Base-by-base conservation (phyloP, 2,888 invertebrate genomes). In the Erebia epiphron region DNA sequence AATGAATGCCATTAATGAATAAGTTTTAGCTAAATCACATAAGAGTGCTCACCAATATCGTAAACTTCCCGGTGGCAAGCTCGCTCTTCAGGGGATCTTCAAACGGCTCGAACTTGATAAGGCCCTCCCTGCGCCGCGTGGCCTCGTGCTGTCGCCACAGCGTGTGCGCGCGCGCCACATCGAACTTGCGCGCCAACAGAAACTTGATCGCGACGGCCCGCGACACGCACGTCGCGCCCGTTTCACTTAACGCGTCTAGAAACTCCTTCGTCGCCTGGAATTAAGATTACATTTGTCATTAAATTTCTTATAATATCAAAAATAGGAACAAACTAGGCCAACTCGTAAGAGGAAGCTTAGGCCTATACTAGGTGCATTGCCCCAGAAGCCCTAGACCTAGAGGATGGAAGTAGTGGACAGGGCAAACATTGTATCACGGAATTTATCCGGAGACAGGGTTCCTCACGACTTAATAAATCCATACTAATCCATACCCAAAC, bases 111-210 rank as follows among this genome's bases (percentile, higher is more conserved):
- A 99, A 96, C 81, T 96, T 94, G 76, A 95, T 95, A 75, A 99
- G 95, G 67, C 98, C 97, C 92, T 99, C 99, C 75, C 97, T 95
- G 75, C 96, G 95, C 75, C 99, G 95, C 63, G 97, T 98, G 69
- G 96, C 95, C 92, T 99, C 98, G 90, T 99, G 98, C 84, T 98
- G 97, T 80, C 98, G 96, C 91, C 98, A 99, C n/a, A 99, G 94
- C 16, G 97, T 96, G 68, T 98, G 95, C 71, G 99, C 98, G 79
- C 99, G 95, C 60, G 95, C 94, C 68, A 98, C 97, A 88, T 99
- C 98, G 88, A 99, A 99, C 94, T 99, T 99, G 78, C 99, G 95
- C 77, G 99, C 99, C 81, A 97, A 95, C 82, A 98, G 93, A 92
- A 98, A 98, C 91, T 98, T 98, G 76, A 98, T 95, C 62, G 98